A percentile compares a stretch with the other conserved stretches of the same genome.
phyloP scores from a whole-genome alignment of 2,797 vertebrate species.

The Myotis pilosus region DNA sequence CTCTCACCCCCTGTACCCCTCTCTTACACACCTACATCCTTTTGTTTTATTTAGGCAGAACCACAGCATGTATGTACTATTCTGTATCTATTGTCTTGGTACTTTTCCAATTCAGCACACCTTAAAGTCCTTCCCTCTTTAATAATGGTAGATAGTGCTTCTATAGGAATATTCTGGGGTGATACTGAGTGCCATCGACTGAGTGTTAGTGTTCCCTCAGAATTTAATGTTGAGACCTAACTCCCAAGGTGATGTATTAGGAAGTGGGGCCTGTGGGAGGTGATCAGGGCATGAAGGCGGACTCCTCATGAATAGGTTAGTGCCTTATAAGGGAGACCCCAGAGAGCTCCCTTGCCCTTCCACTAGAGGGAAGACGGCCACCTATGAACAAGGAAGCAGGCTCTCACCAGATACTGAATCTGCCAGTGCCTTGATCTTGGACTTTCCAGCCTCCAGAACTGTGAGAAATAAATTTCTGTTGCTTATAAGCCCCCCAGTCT shows the following conservation, averaged over 20 bases:
- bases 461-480: not conserved
- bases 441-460: not conserved
- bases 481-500: not conserved
- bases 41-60: not conserved
- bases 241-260: not conserved
- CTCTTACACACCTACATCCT: not conserved
- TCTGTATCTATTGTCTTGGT: not conserved
- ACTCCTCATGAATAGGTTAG: not conserved
- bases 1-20: not conserved
- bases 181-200: not conserved
- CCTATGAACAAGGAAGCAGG: not conserved
- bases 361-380: fast-evolving
- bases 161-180: not conserved
- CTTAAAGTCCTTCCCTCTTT: not conserved
- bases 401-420: not conserved
- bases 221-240: not conserved
- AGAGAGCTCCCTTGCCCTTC: not conserved
- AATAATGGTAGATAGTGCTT: not conserved
- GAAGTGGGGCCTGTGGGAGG: not conserved
- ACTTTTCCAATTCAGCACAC: not conserved
- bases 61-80: not conserved
- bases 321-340: not conserved
- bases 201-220: not conserved
- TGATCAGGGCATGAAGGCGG: not conserved
- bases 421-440: not conserved